Conservation (phyloP, 2,888 invertebrate species). For the Aphidius colemani region DNA sequence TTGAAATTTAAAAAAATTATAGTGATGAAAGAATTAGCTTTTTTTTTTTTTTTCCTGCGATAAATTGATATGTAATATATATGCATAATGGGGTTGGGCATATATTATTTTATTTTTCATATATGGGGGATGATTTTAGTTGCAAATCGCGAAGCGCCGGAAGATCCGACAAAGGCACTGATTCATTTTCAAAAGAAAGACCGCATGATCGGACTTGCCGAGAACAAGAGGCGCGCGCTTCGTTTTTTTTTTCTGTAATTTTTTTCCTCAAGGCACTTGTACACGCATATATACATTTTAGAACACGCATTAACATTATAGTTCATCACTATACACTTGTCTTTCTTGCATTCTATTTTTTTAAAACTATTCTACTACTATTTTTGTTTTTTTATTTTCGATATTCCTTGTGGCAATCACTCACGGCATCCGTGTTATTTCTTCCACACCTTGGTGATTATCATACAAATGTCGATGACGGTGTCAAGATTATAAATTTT, state of each 20-base stretch:
- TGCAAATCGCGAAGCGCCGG: conserved; percentile 60
- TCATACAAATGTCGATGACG: conserved; percentile 58
- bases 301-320: conserved; percentile 27
- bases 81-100: too few relatives aligned
- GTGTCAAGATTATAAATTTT: conserved; percentile 36
- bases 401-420: conserved; percentile 23
- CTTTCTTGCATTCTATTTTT: conserved; percentile 25
- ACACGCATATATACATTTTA: conserved; percentile 13
- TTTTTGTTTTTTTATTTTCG: conserved; percentile 31
- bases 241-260: conserved; percentile 26
- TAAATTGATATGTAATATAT: too few relatives aligned
- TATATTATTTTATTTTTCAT: too few relatives aligned
- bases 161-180: conserved; percentile 54
- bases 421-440: conserved; percentile 38
- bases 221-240: conserved; percentile 36
- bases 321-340: conserved; percentile 26
- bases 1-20: too few relatives aligned
- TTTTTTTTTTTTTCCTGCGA: too few relatives aligned
- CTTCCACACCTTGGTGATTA: conserved; percentile 57
- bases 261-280: conserved; percentile 17
- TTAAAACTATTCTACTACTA: conserved; percentile 24
- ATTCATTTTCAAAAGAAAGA: conserved; percentile 48
- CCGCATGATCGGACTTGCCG: conserved; percentile 39
- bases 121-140: conserved; percentile 57
- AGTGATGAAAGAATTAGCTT: too few relatives aligned